phyloP scores from a whole-genome alignment of 2,113 vertebrate genomes.

The Tichodroma muraria region DNA sequence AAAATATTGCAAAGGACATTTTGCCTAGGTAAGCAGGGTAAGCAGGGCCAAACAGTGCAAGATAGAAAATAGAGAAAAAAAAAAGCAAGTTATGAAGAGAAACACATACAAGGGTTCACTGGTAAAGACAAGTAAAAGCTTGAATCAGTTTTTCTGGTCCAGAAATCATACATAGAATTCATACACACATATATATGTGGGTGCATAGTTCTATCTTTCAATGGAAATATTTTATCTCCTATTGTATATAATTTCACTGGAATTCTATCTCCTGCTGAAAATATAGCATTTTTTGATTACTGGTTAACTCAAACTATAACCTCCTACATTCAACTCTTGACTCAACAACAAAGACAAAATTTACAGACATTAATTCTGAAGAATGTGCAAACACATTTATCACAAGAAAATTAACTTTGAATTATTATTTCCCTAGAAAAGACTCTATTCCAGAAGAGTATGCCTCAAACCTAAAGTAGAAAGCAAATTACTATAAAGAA shows the following conservation, averaged over 20 bases:
- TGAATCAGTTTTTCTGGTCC: neutral
- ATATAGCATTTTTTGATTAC: neutral
- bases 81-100: neutral
- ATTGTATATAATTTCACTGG: neutral
- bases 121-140: neutral
- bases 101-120: neutral
- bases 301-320: neutral
- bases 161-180: neutral
- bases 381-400: neutral
- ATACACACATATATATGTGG: accelerated
- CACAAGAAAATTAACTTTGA: neutral
- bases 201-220: neutral
- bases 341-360: neutral
- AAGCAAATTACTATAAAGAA: neutral
- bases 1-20: neutral
- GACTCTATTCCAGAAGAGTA: neutral
- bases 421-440: neutral
- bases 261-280: neutral
- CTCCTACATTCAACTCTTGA: neutral
- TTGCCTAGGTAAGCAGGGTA: neutral
- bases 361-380: neutral
- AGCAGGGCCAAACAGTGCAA: neutral
- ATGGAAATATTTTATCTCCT: neutral
- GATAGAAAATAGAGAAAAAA: neutral
- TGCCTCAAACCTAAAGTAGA: neutral